A percentile compares a stretch with the other conserved stretches of the same genome.
Evolutionary conservation across 2,797 vertebrate genomes (phyloP).

Genomic region (Takifugu ocellatus): DNA sequence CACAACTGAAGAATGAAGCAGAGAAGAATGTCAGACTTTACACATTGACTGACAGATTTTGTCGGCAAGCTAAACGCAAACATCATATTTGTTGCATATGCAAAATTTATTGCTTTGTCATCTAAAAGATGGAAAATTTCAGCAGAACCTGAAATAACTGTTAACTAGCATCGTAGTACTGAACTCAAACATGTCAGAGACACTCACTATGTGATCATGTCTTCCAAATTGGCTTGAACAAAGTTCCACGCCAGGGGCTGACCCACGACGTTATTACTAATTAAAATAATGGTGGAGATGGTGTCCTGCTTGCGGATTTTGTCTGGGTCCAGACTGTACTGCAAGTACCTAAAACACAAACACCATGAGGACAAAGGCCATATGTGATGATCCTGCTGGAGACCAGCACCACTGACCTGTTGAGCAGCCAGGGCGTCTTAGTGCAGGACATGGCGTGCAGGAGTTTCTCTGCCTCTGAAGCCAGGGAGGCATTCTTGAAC

Average conservation of each 20-base stretch:
- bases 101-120: too few relatives aligned
- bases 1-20: slow-evolving; percentile 67
- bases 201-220: slow-evolving; percentile 79
- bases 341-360: slow-evolving; percentile 77
- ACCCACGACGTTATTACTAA: slow-evolving; percentile 77
- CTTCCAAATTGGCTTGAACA: slow-evolving; percentile 77
- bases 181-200: neutral
- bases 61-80: too few relatives aligned
- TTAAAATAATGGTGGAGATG: slow-evolving; percentile 70
- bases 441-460: slow-evolving; percentile 81
- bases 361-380: slow-evolving; percentile 1
- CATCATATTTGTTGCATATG: too few relatives aligned
- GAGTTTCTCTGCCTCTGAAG: slow-evolving; percentile 82
- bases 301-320: slow-evolving; percentile 84
- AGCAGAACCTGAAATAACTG: too few relatives aligned
- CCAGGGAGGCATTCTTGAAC: slow-evolving; percentile 64
- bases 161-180: too few relatives aligned
- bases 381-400: too few relatives aligned
- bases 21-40: neutral
- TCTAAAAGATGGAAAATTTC: too few relatives aligned
- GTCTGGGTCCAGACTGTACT: slow-evolving; percentile 73
- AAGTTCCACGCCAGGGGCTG: slow-evolving; percentile 87
- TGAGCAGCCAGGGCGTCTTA: slow-evolving; percentile 80
- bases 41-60: neutral
- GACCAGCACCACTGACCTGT: slow-evolving; percentile 68